phyloP scores from a whole-genome alignment of 2,113 vertebrate species.

The Rhizomys pruinosus region DNA sequence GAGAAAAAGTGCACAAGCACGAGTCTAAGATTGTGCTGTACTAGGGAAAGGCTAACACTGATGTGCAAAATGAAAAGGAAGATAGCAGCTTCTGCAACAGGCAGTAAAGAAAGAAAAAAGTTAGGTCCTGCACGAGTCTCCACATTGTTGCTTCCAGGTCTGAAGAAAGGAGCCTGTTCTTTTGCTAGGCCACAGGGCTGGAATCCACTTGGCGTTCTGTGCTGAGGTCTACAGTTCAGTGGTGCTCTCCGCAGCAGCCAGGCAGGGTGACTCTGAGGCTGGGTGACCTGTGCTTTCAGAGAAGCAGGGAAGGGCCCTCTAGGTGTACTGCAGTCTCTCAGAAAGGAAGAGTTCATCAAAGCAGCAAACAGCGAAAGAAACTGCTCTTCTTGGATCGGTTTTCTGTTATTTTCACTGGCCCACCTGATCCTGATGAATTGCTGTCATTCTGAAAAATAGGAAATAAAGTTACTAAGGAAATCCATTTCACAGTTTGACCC shows the following conservation, averaged over 20 bases:
- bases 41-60: constrained; percentile 83
- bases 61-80: constrained; percentile 87
- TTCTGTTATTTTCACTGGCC: constrained; percentile 96
- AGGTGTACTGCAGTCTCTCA: constrained; percentile 88
- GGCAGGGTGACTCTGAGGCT: constrained; percentile 86
- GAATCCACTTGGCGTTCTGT: constrained; percentile 80
- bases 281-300: constrained; percentile 89
- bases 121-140: constrained; percentile 84
- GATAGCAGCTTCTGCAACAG: constrained; percentile 86
- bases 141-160: constrained; percentile 85
- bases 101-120: constrained; percentile 84
- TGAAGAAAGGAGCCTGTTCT: constrained; percentile 84
- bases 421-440: constrained; percentile 90
- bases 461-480: constrained; percentile 46
- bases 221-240: constrained; percentile 80
- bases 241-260: constrained; percentile 90
- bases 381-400: constrained; percentile 96
- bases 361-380: constrained; percentile 95
- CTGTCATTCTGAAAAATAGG: constrained; percentile 91
- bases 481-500: constrained; percentile 10
- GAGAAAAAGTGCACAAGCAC: constrained; percentile 77
- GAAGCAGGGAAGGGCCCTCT: constrained; percentile 88
- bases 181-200: constrained; percentile 80
- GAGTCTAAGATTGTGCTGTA: constrained; percentile 80
- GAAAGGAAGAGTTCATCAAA: constrained; percentile 89